Percentiles rank a stretch among this genome's conserved stretches.
Evolutionary conservation across 2,888 invertebrate species (phyloP).

Genomic region (Embidobia sp.): DNA sequence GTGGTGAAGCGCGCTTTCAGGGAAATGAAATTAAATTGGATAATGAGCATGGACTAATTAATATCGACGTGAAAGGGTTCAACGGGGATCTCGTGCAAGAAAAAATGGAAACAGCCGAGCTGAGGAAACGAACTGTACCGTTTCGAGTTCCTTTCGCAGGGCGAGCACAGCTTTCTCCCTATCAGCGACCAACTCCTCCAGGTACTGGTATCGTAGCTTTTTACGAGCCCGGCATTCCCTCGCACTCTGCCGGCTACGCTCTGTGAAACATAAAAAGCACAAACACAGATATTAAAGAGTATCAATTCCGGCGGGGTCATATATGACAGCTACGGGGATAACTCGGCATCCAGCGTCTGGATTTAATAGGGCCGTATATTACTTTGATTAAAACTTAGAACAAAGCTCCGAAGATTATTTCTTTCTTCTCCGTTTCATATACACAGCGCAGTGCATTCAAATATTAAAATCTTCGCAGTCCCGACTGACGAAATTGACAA

Average conservation of each 20-base stretch:
- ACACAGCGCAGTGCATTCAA: background rate
- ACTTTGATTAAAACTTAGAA: constrained; percentile 50
- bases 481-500: no score
- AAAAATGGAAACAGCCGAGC: background rate
- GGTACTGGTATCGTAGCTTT: constrained; percentile 97
- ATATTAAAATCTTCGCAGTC: no score
- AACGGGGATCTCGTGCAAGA: no score
- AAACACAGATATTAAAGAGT: constrained; percentile 60
- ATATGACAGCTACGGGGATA: constrained; percentile 39
- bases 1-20: no score
- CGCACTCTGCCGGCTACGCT: constrained; percentile 98
- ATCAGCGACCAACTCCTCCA: constrained; percentile 96
- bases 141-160: constrained; percentile 93
- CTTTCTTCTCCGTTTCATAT: constrained; percentile 3
- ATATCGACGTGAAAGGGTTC: no score
- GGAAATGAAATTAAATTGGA: no score
- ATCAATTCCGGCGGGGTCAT: constrained; percentile 47
- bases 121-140: constrained; percentile 83
- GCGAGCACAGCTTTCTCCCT: constrained; percentile 95
- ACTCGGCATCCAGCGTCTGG: constrained; percentile 20
- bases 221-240: constrained; percentile 98
- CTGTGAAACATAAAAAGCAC: constrained; percentile 81
- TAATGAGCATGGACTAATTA: no score
- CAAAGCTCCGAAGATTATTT: constrained; percentile 15
- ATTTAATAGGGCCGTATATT: constrained; percentile 44